Conservation (phyloP, 2,113 vertebrate species). For the Strix uralensis region DNA sequence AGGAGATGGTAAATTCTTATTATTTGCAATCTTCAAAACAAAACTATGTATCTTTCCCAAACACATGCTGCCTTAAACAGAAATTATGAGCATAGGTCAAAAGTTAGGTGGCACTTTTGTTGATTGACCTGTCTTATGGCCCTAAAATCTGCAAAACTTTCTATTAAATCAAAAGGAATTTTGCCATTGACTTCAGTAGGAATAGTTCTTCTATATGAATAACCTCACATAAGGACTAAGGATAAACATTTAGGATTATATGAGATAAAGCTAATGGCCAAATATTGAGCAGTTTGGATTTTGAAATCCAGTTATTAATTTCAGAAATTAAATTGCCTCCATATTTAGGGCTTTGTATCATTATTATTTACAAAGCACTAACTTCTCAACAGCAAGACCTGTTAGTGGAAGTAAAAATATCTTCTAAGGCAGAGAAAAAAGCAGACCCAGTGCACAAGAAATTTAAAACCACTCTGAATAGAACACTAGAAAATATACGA, state of each 20-base stretch:
- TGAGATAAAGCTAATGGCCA: background rate
- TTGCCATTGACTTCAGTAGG: background rate
- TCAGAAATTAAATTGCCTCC: background rate
- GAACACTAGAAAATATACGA: background rate
- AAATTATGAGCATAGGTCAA: background rate
- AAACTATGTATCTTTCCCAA: background rate
- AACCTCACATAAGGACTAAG: background rate
- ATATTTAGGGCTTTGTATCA: background rate
- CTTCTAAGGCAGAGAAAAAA: background rate
- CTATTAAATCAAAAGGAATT: background rate
- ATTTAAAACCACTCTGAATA: slow-evolving; percentile 12
- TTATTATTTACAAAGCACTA: background rate
- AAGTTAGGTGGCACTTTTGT: background rate
- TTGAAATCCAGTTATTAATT: background rate
- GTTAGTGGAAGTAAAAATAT: background rate
- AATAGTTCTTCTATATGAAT: background rate
- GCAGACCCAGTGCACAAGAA: background rate
- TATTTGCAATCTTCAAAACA: background rate
- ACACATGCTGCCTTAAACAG: background rate
- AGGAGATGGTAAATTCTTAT: background rate
- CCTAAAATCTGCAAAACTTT: background rate
- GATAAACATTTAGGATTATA: background rate
- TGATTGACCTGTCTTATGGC: background rate
- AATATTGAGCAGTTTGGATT: background rate
- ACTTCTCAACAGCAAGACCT: background rate